These are phyloP conservation scores for Syngnathoides biaculeatus DNA, from an alignment of 2,113 vertebrate species.

Conservation along the genomic window DNA sequence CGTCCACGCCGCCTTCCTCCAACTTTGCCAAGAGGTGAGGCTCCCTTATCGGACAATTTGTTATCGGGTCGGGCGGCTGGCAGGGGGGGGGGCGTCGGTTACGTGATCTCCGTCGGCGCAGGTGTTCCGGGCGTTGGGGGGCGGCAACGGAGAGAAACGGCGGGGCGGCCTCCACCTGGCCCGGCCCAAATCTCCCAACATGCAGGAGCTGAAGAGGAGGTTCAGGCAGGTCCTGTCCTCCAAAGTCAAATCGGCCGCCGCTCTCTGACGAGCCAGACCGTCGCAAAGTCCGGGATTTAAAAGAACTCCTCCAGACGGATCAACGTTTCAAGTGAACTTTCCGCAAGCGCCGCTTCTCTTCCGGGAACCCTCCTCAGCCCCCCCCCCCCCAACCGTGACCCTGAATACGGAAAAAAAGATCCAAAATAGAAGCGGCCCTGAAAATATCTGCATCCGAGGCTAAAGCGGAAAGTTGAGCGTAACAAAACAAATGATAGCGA, in stretches of 20 bases:
- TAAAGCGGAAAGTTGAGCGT: neutral
- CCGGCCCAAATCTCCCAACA: slow-evolving; percentile 89
- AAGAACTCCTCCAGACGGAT: slow-evolving; percentile 10
- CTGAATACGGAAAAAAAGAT: neutral
- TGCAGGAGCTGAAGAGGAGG: slow-evolving; percentile 91
- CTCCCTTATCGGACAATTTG: neutral
- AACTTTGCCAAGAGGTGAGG: slow-evolving; percentile 83
- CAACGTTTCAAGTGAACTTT: neutral
- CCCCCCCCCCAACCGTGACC: neutral
- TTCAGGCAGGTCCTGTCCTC: slow-evolving; percentile 88
- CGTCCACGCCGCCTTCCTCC: slow-evolving; percentile 82
- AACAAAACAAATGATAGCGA: neutral
- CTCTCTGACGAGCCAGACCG: slow-evolving; percentile 67
- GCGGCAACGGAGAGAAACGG: slow-evolving; percentile 85
- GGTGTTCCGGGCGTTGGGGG: slow-evolving; percentile 77
- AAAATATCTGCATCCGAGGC: neutral
- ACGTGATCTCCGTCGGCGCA: slow-evolving; percentile 15
- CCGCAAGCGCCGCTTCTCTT: neutral
- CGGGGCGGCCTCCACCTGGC: slow-evolving; percentile 84
- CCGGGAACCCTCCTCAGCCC: too few species aligned
- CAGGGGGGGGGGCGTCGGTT: neutral
- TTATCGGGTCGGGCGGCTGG: too few species aligned
- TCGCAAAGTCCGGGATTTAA: neutral
- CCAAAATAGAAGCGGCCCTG: slow-evolving; percentile 47
- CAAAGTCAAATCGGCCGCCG: slow-evolving; percentile 79